A percentile compares a stretch with the other conserved stretches of the same genome.
Evolutionary conservation across 2,113 vertebrate genomes (phyloP).

Genomic region (Rhombomys opimus): DNA sequence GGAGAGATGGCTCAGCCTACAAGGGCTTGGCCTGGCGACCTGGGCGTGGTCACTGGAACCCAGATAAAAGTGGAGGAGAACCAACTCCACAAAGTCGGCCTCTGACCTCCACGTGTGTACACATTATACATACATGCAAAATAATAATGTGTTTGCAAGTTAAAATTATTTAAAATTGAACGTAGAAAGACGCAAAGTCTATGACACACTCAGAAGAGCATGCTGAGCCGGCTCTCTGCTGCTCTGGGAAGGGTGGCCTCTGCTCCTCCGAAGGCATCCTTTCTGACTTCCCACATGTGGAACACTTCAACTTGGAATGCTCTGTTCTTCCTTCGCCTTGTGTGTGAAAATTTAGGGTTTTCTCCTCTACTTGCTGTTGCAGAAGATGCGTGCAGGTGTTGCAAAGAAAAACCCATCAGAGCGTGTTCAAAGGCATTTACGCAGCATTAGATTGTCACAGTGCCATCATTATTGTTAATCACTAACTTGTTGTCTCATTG

Average conservation of each 20-base stretch:
- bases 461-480: neutral
- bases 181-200: neutral
- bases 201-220: neutral
- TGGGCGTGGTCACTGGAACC: neutral
- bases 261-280: neutral
- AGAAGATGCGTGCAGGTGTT: neutral
- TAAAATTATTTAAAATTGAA: neutral
- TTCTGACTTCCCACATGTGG: neutral
- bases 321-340: neutral
- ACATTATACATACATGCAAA: neutral
- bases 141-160: neutral
- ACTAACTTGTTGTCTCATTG: neutral
- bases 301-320: neutral
- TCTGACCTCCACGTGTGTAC: too few relatives aligned
- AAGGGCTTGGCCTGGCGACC: neutral
- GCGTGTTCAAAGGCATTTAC: neutral
- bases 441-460: neutral
- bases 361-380: neutral
- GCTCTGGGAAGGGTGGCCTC: neutral
- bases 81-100: neutral
- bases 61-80: neutral
- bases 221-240: neutral
- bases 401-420: neutral
- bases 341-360: neutral
- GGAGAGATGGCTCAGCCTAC: neutral